phyloP scores from a whole-genome alignment of 2,113 vertebrate species.

The Craseonycteris thonglongyai region DNA sequence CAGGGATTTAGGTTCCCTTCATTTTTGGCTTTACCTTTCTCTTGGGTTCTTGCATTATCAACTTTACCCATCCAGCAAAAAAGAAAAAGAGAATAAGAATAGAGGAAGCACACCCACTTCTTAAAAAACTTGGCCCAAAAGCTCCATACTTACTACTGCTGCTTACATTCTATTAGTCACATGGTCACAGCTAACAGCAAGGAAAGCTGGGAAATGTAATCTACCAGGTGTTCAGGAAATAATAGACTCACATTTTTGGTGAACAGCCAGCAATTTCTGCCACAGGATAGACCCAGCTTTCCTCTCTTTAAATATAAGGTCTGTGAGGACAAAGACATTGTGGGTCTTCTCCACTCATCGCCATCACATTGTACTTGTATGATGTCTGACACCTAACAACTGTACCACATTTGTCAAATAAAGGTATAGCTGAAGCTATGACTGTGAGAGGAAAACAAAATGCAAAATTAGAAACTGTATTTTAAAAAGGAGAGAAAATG shows the following conservation, averaged over 20 bases:
- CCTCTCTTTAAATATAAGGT: background rate
- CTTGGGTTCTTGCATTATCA: background rate
- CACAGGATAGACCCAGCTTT: background rate
- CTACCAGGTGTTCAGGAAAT: background rate
- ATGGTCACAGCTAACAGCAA: background rate
- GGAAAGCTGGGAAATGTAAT: background rate
- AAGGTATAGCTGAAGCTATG: background rate
- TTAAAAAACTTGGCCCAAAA: background rate
- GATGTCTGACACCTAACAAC: background rate
- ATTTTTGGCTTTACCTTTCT: background rate
- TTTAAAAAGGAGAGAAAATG: background rate
- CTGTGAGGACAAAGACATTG: background rate
- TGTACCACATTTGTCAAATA: background rate
- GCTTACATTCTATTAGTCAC: background rate
- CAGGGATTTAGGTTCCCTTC: background rate
- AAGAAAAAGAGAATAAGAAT: background rate
- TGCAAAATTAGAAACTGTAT: background rate
- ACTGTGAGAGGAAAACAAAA: background rate
- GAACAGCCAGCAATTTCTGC: background rate
- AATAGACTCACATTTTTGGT: background rate
- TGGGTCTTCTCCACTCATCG: background rate
- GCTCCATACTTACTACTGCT: background rate
- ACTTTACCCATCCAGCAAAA: background rate
- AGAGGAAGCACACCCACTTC: background rate
- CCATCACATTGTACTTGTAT: background rate